A percentile compares a stretch with the other conserved stretches of the same genome.
These are phyloP conservation scores for Myotis planiceps DNA, from an alignment of 2,797 vertebrate species.

Conservation along the genomic window DNA sequence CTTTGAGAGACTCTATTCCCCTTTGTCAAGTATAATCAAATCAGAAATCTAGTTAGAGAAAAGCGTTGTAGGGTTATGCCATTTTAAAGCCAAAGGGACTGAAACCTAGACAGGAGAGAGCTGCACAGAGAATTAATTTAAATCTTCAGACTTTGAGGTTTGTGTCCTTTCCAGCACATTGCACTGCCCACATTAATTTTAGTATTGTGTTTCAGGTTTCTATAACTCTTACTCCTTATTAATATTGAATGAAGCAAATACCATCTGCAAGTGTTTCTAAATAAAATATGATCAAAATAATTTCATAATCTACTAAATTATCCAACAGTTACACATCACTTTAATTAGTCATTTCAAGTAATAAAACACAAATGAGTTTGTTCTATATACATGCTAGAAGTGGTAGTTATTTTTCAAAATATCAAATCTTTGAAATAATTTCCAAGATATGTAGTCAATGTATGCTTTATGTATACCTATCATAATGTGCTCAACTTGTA, in stretches of 20 bases:
- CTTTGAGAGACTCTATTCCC: not conserved
- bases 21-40: constrained; percentile 11
- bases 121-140: not conserved
- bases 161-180: not conserved
- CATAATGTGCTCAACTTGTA: not conserved
- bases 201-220: not conserved
- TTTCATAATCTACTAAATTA: constrained; percentile 24
- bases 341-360: constrained; percentile 19
- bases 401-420: not conserved
- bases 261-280: constrained; percentile 34
- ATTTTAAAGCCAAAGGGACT: not conserved
- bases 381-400: not conserved
- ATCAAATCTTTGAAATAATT: constrained; percentile 42
- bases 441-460: not conserved
- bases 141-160: not conserved
- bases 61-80: not conserved
- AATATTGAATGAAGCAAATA: constrained; percentile 20
- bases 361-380: constrained; percentile 21
- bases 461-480: not conserved
- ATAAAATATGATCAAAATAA: constrained; percentile 40
- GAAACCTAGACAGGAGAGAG: not conserved
- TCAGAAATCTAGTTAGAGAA: constrained; percentile 16
- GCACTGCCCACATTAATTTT: not conserved
- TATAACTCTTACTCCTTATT: not conserved
- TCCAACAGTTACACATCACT: not conserved